These are phyloP conservation scores for Limosa lapponica DNA, from an alignment of 2,797 vertebrate species.

Conservation along the genomic window DNA sequence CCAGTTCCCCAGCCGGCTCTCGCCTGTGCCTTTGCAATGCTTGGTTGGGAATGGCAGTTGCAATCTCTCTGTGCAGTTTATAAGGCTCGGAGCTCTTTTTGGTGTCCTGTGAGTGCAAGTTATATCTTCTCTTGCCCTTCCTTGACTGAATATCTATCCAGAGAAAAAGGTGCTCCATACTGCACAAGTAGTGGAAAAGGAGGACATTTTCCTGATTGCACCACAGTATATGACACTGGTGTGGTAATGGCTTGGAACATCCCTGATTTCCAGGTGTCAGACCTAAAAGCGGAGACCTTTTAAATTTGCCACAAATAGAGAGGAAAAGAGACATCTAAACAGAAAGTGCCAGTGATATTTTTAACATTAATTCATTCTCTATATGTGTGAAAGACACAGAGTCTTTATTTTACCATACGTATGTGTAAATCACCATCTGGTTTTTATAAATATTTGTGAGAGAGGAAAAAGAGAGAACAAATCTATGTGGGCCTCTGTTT, in stretches of 20 bases:
- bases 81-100: not conserved
- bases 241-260: not conserved
- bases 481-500: not conserved
- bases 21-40: not conserved
- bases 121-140: not conserved
- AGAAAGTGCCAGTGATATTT: not conserved
- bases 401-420: not conserved
- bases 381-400: not conserved
- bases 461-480: not conserved
- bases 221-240: not conserved
- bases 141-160: not conserved
- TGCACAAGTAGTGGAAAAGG: not conserved
- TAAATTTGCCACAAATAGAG: not conserved
- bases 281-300: not conserved
- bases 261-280: not conserved
- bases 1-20: conserved; percentile 9
- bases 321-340: not conserved
- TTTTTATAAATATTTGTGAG: not conserved
- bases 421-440: not conserved
- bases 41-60: not conserved
- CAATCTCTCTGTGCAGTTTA: not conserved
- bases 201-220: not conserved
- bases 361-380: not conserved
- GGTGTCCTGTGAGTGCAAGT: not conserved
- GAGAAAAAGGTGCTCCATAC: not conserved